These are phyloP conservation scores for Prosapia bicincta DNA, from an alignment of 2,888 invertebrate species.

Conservation along the genomic window DNA sequence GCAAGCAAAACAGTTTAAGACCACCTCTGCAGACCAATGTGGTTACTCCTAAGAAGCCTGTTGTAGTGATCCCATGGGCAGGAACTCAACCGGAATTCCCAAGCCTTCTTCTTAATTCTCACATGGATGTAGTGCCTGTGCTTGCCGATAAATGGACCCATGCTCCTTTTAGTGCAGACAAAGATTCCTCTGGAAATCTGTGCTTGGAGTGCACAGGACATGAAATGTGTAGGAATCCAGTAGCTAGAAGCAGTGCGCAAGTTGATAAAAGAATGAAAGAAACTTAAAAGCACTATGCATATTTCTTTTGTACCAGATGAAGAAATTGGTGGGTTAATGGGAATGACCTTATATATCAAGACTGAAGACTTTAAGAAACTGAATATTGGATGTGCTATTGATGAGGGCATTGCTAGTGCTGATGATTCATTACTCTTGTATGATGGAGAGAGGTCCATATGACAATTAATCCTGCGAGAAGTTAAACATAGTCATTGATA, in stretches of 20 bases:
- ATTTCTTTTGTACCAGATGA: slow-evolving; percentile 80
- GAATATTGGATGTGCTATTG: slow-evolving; percentile 80
- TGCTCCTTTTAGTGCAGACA: slow-evolving; percentile 83
- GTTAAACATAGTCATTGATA: slow-evolving; percentile 65
- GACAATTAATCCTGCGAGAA: slow-evolving; percentile 88
- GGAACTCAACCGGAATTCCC: slow-evolving; percentile 70
- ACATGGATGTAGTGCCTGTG: slow-evolving; percentile 97
- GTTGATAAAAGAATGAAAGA: slow-evolving; percentile 53
- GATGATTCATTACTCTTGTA: slow-evolving; percentile 63
- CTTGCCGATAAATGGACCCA: slow-evolving; percentile 87
- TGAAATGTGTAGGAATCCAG: slow-evolving; percentile 79
- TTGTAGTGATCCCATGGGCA: slow-evolving; percentile 78
- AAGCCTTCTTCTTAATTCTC: slow-evolving; percentile 83
- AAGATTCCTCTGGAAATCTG: slow-evolving; percentile 78
- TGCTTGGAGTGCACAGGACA: slow-evolving; percentile 84
- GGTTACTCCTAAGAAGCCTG: slow-evolving; percentile 66
- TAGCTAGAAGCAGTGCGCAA: slow-evolving; percentile 67
- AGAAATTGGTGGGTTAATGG: slow-evolving; percentile 79
- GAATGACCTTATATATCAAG: slow-evolving; percentile 74
- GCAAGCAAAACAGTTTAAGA: slow-evolving; percentile 67
- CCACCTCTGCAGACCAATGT: slow-evolving; percentile 61
- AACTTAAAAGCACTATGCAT: slow-evolving; percentile 61
- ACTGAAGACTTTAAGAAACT: slow-evolving; percentile 69
- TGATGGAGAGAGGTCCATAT: slow-evolving; percentile 74
- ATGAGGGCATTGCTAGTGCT: slow-evolving; percentile 79